A percentile compares a stretch with the other conserved stretches of the same genome.
These are phyloP conservation scores for Plusia festucae DNA, from an alignment of 2,888 invertebrate species.

Conservation along the genomic window DNA sequence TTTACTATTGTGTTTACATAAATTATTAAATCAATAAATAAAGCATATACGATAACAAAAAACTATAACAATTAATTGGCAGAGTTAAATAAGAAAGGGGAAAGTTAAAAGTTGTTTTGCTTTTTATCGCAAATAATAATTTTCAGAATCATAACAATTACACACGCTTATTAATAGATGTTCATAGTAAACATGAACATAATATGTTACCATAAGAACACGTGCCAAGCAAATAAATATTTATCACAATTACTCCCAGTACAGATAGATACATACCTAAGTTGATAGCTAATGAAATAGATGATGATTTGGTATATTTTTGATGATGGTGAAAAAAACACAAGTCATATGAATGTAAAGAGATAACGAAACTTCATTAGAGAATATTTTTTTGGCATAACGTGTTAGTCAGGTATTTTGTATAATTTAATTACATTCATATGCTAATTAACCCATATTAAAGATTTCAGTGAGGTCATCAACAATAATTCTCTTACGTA, in stretches of 20 bases:
- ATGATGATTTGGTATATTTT: neutral
- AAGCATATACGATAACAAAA: too few species aligned
- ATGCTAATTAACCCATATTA: neutral
- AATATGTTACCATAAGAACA: neutral
- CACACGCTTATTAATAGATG: neutral
- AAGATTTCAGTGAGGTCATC: neutral
- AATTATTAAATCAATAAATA: too few species aligned
- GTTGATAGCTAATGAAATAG: neutral
- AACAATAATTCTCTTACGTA: neutral
- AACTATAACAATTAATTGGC: too few species aligned
- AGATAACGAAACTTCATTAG: neutral
- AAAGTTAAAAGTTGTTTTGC: neutral
- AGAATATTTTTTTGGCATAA: neutral
- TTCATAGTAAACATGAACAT: neutral
- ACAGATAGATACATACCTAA: neutral
- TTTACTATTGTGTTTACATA: too few species aligned
- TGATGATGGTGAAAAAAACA: neutral
- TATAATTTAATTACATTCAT: conserved; percentile 1
- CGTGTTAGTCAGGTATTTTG: neutral
- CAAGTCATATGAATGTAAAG: neutral
- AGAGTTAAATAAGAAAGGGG: too few species aligned
- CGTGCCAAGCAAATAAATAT: neutral
- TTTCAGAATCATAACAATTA: neutral
- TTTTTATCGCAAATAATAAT: conserved; percentile 2
- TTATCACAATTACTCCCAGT: neutral